Conservation (phyloP, 2,888 invertebrate species). For the Lasius fuliginosus region DNA sequence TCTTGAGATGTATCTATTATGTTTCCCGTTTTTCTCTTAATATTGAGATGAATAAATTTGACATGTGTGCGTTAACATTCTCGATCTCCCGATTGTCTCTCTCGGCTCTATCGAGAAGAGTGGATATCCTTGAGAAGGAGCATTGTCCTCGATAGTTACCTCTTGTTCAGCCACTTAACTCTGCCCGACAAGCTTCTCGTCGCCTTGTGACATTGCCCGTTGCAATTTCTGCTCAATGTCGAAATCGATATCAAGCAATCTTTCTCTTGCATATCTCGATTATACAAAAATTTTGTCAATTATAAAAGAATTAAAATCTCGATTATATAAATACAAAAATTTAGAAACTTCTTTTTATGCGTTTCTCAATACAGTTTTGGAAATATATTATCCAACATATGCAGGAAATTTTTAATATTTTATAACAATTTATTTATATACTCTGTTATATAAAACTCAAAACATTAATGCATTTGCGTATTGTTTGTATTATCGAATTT, state of each 20-base stretch:
- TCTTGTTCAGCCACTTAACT: slow-evolving; percentile 61
- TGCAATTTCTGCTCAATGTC: slow-evolving; percentile 47
- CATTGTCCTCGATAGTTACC: slow-evolving; percentile 79
- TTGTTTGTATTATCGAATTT: background rate
- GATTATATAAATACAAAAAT: background rate
- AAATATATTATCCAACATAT: background rate
- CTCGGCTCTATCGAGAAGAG: slow-evolving; percentile 60
- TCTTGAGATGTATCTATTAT: background rate
- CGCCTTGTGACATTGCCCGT: slow-evolving; percentile 67
- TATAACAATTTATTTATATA: slow-evolving; percentile 1
- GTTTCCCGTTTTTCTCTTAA: background rate
- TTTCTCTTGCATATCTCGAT: slow-evolving; percentile 12
- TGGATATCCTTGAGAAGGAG: slow-evolving; percentile 83
- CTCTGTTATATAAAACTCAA: background rate
- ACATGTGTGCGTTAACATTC: slow-evolving; percentile 35
- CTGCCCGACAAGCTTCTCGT: slow-evolving; percentile 51
- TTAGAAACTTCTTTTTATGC: background rate
- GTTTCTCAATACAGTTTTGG: background rate
- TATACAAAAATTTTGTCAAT: background rate
- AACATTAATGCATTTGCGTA: background rate
- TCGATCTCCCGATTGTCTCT: slow-evolving; percentile 26
- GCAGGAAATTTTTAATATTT: background rate
- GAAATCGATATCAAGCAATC: slow-evolving; percentile 7
- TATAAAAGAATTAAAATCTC: background rate
- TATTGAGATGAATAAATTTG: background rate